Evolutionary conservation across 2,888 invertebrate species (phyloP), one percentile per base, ranked within the genome.

Genomic region (Sinelater perroti): DNA sequence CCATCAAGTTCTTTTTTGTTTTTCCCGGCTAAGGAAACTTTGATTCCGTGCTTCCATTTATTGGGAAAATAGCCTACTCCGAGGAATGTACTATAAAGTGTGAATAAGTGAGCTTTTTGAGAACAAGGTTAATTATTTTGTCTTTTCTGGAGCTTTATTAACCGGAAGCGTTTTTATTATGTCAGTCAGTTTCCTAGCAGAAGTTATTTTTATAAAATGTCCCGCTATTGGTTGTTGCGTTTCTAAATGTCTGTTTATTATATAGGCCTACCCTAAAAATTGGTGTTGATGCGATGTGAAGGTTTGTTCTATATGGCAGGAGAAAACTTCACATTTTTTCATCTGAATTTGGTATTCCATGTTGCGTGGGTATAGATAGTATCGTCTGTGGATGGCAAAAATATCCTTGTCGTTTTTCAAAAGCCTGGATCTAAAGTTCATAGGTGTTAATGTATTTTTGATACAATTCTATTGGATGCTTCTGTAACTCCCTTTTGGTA

Each of bases 191-290:
- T 33, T 33, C 3, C 7, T 16, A 14, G 33, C 14, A 33, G 16
- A 16, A 2, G 33, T 33, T 33, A 14, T 33, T 33, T 14, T 33
- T 33, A 33, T n/a, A n/a, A n/a, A n/a, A n/a, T n/a, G n/a, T n/a
- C n/a, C n/a, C n/a, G n/a, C n/a, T n/a, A n/a, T n/a, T n/a, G n/a
- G n/a, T 33, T n/a, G n/a, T n/a, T n/a, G n/a, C n/a, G n/a, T n/a
- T n/a, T n/a, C n/a, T n/a, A n/a, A n/a, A n/a, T n/a, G 14, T 5
- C 3, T 6, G 10, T 6, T 14, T 14, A 14, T 33, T 33, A 5
- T n/a, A 5, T 33, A 33, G 33, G 33, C 13, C 14, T 5, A 16
- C 3, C 3, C n/a, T 16, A 11, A 3, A 3, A 13, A 6, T 33
- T n/a, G n/a, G n/a, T n/a, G n/a, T n/a, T n/a, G n/a, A n/a, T n/a